phyloP scores from a whole-genome alignment of 2,797 vertebrate species.

The Psittacula derbiana region DNA sequence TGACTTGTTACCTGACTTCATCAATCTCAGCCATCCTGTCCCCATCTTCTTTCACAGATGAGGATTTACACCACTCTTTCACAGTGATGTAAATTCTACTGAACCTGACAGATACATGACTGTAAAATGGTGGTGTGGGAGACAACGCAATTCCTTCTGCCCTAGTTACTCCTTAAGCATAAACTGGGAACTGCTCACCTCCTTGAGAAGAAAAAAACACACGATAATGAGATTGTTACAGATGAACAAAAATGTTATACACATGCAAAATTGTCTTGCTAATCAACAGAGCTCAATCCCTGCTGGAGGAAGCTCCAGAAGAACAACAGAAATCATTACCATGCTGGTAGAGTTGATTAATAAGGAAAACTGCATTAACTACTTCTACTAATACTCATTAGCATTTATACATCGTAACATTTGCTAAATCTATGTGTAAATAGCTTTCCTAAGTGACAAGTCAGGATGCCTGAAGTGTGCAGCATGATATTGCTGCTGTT shows the following conservation, averaged over 20 bases:
- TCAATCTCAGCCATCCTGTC: background rate
- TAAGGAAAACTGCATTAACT: slow-evolving; percentile 55
- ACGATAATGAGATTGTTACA: slow-evolving; percentile 31
- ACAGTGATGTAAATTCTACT: background rate
- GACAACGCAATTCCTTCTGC: background rate
- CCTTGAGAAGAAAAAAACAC: background rate
- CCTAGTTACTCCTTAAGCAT: background rate
- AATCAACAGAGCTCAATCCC: slow-evolving; percentile 57
- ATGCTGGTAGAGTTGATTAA: slow-evolving; percentile 61
- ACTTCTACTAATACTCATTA: slow-evolving; percentile 60
- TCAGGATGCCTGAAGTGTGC: slow-evolving; percentile 44
- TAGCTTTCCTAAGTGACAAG: slow-evolving; percentile 36
- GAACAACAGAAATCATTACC: slow-evolving; percentile 58
- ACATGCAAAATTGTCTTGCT: slow-evolving; percentile 39
- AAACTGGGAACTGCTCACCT: background rate
- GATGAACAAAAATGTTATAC: slow-evolving; percentile 42
- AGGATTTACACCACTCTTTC: background rate
- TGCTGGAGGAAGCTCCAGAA: slow-evolving; percentile 51
- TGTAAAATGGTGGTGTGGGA: background rate
- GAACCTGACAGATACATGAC: background rate
- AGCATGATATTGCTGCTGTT: background rate
- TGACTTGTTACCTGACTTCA: background rate
- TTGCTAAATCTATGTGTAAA: slow-evolving; percentile 37
- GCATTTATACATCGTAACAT: slow-evolving; percentile 47
- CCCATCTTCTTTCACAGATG: background rate